Conservation (phyloP, 2,888 invertebrate genomes). For the Pristionchus mayeri region DNA sequence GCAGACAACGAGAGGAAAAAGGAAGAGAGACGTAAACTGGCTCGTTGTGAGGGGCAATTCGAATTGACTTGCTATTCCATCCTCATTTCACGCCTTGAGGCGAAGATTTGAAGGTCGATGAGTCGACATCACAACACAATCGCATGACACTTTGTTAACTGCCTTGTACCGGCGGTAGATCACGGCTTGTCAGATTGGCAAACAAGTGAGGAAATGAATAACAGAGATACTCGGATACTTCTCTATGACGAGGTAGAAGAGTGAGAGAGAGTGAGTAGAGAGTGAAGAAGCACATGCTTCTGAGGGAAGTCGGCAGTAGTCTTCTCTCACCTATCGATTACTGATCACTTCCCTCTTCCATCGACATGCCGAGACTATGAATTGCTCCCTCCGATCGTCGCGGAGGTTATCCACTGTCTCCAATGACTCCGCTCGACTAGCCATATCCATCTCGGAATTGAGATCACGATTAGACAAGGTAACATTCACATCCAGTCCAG, state of each 20-base stretch:
- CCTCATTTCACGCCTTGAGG: neutral
- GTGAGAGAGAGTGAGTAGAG: slow-evolving; percentile 17
- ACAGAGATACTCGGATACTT: slow-evolving; percentile 23
- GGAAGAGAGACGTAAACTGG: neutral
- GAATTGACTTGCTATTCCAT: slow-evolving; percentile 14
- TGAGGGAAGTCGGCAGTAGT: neutral
- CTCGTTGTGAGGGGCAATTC: neutral
- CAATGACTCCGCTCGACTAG: slow-evolving; percentile 34
- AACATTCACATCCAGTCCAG: slow-evolving; percentile 71
- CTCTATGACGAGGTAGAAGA: slow-evolving; percentile 19
- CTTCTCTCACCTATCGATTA: slow-evolving; percentile 30
- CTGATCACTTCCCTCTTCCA: slow-evolving; percentile 8
- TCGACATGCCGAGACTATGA: slow-evolving; percentile 1
- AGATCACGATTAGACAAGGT: slow-evolving; percentile 47
- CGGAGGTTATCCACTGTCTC: slow-evolving; percentile 39
- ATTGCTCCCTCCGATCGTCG: slow-evolving; percentile 36
- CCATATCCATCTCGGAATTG: slow-evolving; percentile 14
- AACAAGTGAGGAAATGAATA: slow-evolving; percentile 22
- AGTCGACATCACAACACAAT: neutral
- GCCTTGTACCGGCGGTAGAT: neutral
- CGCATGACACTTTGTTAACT: neutral
- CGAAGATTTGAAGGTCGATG: too few species aligned
- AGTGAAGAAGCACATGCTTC: slow-evolving; percentile 23
- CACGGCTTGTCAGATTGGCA: slow-evolving; percentile 8
- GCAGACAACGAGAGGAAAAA: neutral